These are phyloP conservation scores for Oncopodura yosiiana DNA, from an alignment of 1,140 invertebrate species.

Conservation along the genomic window DNA sequence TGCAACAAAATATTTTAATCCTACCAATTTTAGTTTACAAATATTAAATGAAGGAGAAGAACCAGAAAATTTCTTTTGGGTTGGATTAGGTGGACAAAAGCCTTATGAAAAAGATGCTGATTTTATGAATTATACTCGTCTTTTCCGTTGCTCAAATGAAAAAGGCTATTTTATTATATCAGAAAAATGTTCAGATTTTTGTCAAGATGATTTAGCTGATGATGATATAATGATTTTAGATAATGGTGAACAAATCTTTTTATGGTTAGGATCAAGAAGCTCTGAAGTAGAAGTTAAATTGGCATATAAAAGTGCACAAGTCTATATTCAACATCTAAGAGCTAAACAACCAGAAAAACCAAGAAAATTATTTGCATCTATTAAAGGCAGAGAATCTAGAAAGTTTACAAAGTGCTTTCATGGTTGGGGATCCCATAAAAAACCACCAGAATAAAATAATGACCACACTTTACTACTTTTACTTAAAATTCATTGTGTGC, in stretches of 20 bases:
- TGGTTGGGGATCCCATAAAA: constrained; percentile 78
- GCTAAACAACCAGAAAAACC: constrained; percentile 87
- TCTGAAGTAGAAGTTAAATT: constrained; percentile 99
- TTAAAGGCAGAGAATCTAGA: constrained; percentile 92
- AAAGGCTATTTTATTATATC: constrained; percentile 98
- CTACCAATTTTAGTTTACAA: constrained; percentile 70
- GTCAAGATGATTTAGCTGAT: constrained; percentile 98
- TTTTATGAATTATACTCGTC: constrained; percentile 85
- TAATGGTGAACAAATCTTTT: constrained; percentile 93
- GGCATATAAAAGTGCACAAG: constrained; percentile 96
- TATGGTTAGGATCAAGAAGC: constrained; percentile 92
- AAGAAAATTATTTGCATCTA: constrained; percentile 86
- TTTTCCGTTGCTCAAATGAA: constrained; percentile 98
- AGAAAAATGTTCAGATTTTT: constrained; percentile 99
- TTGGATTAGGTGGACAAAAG: constrained; percentile 84
- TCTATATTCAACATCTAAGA: constrained; percentile 95
- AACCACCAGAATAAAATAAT: constrained; percentile 51
- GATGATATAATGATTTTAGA: constrained; percentile 99
- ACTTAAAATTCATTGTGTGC: too few relatives aligned
- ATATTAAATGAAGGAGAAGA: constrained; percentile 93
- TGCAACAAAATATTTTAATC: constrained; percentile 86
- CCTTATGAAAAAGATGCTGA: constrained; percentile 82
- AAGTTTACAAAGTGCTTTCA: constrained; percentile 98
- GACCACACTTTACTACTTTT: neutral
- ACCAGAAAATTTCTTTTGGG: constrained; percentile 98